These are phyloP conservation scores for Oreochromis tanganicae DNA, from an alignment of 2,113 vertebrate genomes.

Conservation along the genomic window DNA sequence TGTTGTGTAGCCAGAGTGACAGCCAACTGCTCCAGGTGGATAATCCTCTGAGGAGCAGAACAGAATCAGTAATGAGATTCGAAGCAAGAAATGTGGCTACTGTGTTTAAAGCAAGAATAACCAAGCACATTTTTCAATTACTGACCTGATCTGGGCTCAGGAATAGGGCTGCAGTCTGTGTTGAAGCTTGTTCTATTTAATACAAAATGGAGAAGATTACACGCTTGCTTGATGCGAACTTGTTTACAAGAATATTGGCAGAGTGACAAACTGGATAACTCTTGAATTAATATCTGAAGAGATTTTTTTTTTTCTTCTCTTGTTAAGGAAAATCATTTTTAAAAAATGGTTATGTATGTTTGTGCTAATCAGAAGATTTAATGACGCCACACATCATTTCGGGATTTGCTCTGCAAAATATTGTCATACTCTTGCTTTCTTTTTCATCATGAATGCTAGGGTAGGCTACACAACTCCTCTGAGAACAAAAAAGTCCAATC, in stretches of 20 bases:
- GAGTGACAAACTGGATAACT: not conserved
- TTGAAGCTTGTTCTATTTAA: not conserved
- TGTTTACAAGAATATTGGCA: not conserved
- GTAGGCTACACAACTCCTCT: not conserved
- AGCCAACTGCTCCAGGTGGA: conserved; percentile 30
- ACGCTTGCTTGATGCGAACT: not conserved
- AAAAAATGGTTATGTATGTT: not conserved
- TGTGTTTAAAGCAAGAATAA: conserved; percentile 25
- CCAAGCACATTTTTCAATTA: conserved; percentile 11
- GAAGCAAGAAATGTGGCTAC: conserved; percentile 1
- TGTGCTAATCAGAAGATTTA: not conserved
- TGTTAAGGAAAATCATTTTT: accelerated
- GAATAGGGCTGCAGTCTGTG: not conserved
- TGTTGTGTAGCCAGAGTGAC: conserved; percentile 30
- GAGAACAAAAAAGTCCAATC: not conserved
- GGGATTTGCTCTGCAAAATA: not conserved
- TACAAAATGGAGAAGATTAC: not conserved
- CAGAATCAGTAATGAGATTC: conserved; percentile 38
- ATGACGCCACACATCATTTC: not conserved
- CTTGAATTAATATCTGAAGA: not conserved
- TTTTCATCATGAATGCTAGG: not conserved
- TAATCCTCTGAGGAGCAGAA: conserved; percentile 25
- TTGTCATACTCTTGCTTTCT: not conserved
- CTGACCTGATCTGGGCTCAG: conserved; percentile 9
- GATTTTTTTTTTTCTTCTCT: not conserved